These are phyloP conservation scores for Eilema caniola DNA, from an alignment of 2,888 invertebrate genomes.

Conservation along the genomic window DNA sequence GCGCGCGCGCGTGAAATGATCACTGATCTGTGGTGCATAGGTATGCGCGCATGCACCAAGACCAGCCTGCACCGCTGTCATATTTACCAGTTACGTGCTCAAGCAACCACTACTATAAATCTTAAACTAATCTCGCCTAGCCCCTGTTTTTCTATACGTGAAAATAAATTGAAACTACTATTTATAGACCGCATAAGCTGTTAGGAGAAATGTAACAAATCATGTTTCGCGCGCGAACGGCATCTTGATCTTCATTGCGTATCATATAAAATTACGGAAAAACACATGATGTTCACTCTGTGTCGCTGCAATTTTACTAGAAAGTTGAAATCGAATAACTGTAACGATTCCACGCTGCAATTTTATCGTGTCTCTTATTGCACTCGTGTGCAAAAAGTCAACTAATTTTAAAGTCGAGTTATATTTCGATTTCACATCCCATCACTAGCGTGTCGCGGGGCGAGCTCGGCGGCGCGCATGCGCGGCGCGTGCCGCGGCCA, in stretches of 20 bases:
- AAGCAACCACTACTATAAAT: slow-evolving; percentile 68
- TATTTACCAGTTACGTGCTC: slow-evolving; percentile 50
- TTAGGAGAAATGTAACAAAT: slow-evolving; percentile 70
- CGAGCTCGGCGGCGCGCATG: slow-evolving; percentile 65
- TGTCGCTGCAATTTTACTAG: slow-evolving; percentile 63
- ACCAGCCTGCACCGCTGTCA: slow-evolving; percentile 17
- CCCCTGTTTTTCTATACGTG: slow-evolving; percentile 73
- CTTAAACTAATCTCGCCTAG: slow-evolving; percentile 74
- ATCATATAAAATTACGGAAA: slow-evolving; percentile 49
- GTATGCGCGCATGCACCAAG: slow-evolving; percentile 52
- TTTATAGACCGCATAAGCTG: slow-evolving; percentile 65
- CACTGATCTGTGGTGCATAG: slow-evolving; percentile 54
- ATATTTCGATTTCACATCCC: slow-evolving; percentile 83
- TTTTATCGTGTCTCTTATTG: slow-evolving; percentile 65
- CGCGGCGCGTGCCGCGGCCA: slow-evolving; percentile 84
- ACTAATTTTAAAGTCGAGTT: slow-evolving; percentile 76
- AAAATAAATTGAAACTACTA: slow-evolving; percentile 70
- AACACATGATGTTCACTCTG: slow-evolving; percentile 51
- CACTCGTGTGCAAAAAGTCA: slow-evolving; percentile 74
- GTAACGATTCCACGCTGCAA: slow-evolving; percentile 65
- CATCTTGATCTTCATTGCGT: slow-evolving; percentile 51
- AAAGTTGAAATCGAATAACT: slow-evolving; percentile 70
- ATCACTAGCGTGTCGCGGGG: slow-evolving; percentile 79
- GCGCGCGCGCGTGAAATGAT: slow-evolving; percentile 80
- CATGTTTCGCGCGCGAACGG: slow-evolving; percentile 39